Percentiles rank a stretch among this genome's conserved stretches.
These are phyloP conservation scores for Coleophora deauratella DNA, from an alignment of 2,888 invertebrate genomes.

Conservation along the genomic window DNA sequence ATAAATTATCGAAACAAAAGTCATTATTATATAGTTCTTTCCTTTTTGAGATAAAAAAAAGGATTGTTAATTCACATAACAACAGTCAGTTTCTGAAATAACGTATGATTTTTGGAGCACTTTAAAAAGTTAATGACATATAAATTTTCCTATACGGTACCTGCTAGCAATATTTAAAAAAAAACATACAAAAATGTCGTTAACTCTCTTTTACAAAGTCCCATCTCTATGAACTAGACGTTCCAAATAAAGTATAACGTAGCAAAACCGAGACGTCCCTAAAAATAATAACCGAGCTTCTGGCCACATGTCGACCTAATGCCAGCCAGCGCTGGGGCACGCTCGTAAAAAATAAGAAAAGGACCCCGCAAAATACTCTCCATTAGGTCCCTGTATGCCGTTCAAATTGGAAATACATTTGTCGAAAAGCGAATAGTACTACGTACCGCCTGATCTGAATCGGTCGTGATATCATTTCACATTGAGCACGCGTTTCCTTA, in stretches of 20 bases:
- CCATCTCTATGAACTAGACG: constrained; percentile 8
- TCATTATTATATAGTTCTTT: too few relatives aligned
- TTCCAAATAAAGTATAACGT: constrained; percentile 35
- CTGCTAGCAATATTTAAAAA: too few relatives aligned
- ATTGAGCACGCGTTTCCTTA: neutral
- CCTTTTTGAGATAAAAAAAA: too few relatives aligned
- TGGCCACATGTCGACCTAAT: constrained; percentile 62
- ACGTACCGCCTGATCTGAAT: constrained; percentile 20
- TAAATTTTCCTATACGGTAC: too few relatives aligned
- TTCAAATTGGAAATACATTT: constrained; percentile 61
- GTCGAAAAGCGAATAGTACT: constrained; percentile 32
- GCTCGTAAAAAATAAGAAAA: constrained; percentile 66
- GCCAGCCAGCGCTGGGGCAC: constrained; percentile 33
- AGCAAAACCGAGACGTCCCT: constrained; percentile 26
- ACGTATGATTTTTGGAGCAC: too few relatives aligned
- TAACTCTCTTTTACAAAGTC: too few relatives aligned
- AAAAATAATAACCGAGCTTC: constrained; percentile 59
- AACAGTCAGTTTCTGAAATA: too few relatives aligned
- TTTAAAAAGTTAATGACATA: too few relatives aligned
- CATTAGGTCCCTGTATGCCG: constrained; percentile 50
- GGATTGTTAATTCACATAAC: too few relatives aligned
- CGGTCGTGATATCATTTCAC: constrained; percentile 14
- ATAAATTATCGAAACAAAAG: too few relatives aligned
- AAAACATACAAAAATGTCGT: too few relatives aligned
- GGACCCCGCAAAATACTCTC: constrained; percentile 59